Conservation (phyloP, 2,797 vertebrate species). For the Chloroceryle amazona region DNA sequence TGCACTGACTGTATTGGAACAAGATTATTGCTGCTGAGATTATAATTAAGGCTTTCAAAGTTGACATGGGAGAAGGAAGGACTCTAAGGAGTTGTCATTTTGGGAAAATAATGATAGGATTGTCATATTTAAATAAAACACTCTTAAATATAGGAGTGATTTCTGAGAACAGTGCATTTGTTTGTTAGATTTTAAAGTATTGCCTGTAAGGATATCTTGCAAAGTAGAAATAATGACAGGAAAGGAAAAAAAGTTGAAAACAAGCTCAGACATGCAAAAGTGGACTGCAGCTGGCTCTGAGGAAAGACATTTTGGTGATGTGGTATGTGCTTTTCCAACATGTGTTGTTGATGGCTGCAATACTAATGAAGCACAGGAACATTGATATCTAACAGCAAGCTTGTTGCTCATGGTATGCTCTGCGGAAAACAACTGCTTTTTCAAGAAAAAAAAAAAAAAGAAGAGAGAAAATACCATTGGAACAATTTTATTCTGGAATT, state of each 20-base stretch:
- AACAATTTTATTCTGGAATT: neutral
- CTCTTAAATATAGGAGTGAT: neutral
- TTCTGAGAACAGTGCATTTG: neutral
- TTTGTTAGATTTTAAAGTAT: neutral
- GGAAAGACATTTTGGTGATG: neutral
- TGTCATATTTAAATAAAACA: slow-evolving; percentile 19
- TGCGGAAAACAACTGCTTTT: neutral
- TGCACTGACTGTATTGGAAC: neutral
- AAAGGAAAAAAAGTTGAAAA: neutral
- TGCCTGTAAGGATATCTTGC: neutral
- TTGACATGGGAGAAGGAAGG: neutral
- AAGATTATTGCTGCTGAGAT: slow-evolving; percentile 9
- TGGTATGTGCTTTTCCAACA: neutral
- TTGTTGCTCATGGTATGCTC: neutral
- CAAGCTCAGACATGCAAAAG: neutral
- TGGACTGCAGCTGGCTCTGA: neutral
- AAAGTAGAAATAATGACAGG: neutral
- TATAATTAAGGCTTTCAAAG: slow-evolving; percentile 42
- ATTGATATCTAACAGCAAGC: neutral
- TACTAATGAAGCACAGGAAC: neutral
- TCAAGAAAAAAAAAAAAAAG: no score
- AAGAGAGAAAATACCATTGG: neutral
- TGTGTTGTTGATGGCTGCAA: neutral
- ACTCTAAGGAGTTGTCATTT: neutral
- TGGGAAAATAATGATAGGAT: neutral